Conservation (phyloP, 1,140 invertebrate species). For the Mamestra configurata region DNA sequence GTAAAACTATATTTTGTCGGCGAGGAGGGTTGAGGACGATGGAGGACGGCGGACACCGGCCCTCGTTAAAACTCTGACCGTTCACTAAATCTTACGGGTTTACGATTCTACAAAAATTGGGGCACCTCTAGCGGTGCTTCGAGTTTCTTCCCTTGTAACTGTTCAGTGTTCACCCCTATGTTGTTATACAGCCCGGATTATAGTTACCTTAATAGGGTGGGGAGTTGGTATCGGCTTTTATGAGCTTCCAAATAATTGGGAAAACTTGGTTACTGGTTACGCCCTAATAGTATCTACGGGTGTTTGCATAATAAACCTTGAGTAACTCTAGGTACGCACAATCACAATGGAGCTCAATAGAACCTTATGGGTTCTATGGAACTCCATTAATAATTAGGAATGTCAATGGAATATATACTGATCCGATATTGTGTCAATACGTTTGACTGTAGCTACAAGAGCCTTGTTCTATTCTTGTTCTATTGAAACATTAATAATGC, state of each 20-base stretch:
- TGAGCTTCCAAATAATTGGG: slow-evolving; percentile 17
- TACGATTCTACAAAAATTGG: slow-evolving; percentile 81
- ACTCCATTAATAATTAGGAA: slow-evolving; percentile 29
- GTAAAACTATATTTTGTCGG: slow-evolving; percentile 79
- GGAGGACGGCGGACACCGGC: slow-evolving; percentile 61
- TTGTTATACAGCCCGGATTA: slow-evolving; percentile 34
- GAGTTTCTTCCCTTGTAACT: slow-evolving; percentile 39
- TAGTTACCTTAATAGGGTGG: slow-evolving; percentile 32
- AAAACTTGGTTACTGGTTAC: not conserved
- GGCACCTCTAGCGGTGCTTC: slow-evolving; percentile 50
- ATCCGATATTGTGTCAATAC: slow-evolving; percentile 19
- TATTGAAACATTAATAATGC: slow-evolving; percentile 33
- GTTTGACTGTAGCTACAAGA: slow-evolving; percentile 13
- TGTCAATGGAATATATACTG: slow-evolving; percentile 19
- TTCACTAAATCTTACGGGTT: slow-evolving; percentile 82
- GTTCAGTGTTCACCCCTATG: slow-evolving; percentile 28
- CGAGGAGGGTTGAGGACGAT: slow-evolving; percentile 54
- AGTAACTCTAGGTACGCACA: slow-evolving; percentile 19
- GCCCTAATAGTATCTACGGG: not conserved
- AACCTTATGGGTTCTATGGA: slow-evolving; percentile 8
- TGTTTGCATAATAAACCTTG: slow-evolving; percentile 17
- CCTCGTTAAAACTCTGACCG: slow-evolving; percentile 80
- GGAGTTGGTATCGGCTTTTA: slow-evolving; percentile 12
- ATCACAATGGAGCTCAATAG: slow-evolving; percentile 2
- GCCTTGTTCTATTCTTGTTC: slow-evolving; percentile 34